Evolutionary conservation across 2,888 invertebrate genomes (phyloP), one percentile per base, ranked within the genome.

Genomic region (Chrysolina oricalcia): DNA sequence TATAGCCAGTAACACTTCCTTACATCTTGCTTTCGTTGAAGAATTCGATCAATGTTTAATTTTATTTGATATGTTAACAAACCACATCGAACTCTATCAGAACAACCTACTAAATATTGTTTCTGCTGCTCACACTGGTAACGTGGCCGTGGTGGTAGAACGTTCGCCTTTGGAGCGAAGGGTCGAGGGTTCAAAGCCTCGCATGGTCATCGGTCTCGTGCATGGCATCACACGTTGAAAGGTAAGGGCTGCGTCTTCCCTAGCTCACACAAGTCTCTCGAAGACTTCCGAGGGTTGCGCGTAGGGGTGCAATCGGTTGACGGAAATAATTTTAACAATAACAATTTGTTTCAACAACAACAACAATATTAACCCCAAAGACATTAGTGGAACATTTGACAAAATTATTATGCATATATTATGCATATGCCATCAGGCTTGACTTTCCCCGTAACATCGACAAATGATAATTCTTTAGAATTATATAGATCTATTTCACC

Each of bases 11-110:
- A 48, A 48, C 10, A 17, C 17, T n/a, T n/a, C 48, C 15, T n/a
- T 17, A n/a, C 48, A 48, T 48, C 17, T 48, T 17, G n/a, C 17
- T 48, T 48, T 48, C 17, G 48, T 17, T n/a, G 8, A 6, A 17
- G 48, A 48, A 48, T 17, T 48, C 17, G 48, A 48, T 48, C n/a
- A 48, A 48, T 48, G 17, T 48, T 48, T 48, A 9, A 48, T 48
- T 9, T 1, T 48, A 17, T 48, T 46, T 15, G 46, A 48, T 48
- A n/a, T 17, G 17, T 17, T 48, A 17, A 17, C 17, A n/a, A 48
- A 48, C 17, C 48, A 48, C 2, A 17, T 48, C 48, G 48, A 48
- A 9, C 17, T 17, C 17, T 48, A 48, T 17, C 46, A 48, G n/a
- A 48, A 48, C 17, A 17, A 48, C 17, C n/a, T 48, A 9, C 35